A percentile compares a stretch with the other conserved stretches of the same genome.
Evolutionary conservation across 1,140 invertebrate species (phyloP).

Genomic region (Calliopsis andreniformis): DNA sequence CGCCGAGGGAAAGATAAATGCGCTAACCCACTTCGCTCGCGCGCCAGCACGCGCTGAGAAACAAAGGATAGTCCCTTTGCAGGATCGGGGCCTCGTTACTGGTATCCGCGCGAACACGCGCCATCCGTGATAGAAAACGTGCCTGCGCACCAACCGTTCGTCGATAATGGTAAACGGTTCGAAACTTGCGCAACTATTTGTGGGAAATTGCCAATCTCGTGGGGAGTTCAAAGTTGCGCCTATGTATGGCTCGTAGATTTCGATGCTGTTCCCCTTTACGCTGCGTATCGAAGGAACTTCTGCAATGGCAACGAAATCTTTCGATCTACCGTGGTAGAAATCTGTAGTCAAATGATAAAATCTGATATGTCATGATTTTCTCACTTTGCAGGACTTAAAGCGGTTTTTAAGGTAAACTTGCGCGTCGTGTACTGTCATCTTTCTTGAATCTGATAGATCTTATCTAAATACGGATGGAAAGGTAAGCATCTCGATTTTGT

Average conservation of each 20-base stretch:
- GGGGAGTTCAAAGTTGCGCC: not conserved
- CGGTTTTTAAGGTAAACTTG: no score
- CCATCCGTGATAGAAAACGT: not conserved
- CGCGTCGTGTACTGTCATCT: no score
- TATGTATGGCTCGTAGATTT: not conserved
- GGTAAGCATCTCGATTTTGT: no score
- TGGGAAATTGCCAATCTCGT: not conserved
- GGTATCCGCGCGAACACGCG: not conserved
- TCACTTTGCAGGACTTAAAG: no score
- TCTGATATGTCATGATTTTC: no score
- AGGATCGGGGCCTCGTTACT: constrained; percentile 32
- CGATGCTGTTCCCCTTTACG: not conserved
- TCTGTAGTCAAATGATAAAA: no score
- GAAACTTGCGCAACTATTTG: not conserved
- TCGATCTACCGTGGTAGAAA: no score
- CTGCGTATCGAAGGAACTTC: not conserved
- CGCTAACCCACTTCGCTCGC: not conserved
- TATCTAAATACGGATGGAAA: no score
- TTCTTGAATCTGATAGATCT: no score
- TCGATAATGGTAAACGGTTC: constrained; percentile 5
- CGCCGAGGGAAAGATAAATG: constrained; percentile 10
- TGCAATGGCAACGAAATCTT: no score
- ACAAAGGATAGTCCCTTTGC: constrained; percentile 25
- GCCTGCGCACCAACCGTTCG: not conserved
- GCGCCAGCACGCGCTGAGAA: not conserved